Evolutionary conservation across 2,797 vertebrate genomes (phyloP).

Genomic region (Melanotaenia boesemani): DNA sequence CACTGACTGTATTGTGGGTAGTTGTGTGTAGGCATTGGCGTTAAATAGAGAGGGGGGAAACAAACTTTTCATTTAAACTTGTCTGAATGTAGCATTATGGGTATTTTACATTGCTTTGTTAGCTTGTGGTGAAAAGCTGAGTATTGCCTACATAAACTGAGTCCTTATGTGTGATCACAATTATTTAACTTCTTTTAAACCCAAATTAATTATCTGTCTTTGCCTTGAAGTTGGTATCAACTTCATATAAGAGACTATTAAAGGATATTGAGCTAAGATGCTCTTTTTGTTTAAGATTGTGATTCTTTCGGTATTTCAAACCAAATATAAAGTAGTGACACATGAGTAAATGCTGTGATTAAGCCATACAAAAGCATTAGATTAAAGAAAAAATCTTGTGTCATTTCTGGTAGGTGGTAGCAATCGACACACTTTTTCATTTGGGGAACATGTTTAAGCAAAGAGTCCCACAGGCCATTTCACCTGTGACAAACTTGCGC

Average conservation of each 20-base stretch:
- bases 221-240: not conserved
- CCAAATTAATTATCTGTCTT: not conserved
- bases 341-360: not conserved
- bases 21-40: conserved; percentile 17
- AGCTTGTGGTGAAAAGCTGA: too few species aligned
- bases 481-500: not conserved
- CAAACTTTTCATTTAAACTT: not conserved
- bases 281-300: not conserved
- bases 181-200: not conserved
- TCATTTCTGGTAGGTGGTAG: not conserved
- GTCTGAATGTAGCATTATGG: not conserved
- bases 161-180: not conserved
- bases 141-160: too few species aligned
- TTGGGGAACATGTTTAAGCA: not conserved
- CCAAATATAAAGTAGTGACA: not conserved
- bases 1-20: conserved; percentile 55
- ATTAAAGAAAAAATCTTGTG: not conserved
- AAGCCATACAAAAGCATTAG: not conserved
- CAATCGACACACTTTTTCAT: not conserved
- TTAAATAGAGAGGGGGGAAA: conserved; percentile 6
- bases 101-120: too few species aligned
- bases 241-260: not conserved
- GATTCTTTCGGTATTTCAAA: not conserved
- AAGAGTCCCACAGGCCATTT: not conserved
- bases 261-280: not conserved